These are phyloP conservation scores for Molothrus aeneus DNA, from an alignment of 2,797 vertebrate genomes.

Conservation along the genomic window DNA sequence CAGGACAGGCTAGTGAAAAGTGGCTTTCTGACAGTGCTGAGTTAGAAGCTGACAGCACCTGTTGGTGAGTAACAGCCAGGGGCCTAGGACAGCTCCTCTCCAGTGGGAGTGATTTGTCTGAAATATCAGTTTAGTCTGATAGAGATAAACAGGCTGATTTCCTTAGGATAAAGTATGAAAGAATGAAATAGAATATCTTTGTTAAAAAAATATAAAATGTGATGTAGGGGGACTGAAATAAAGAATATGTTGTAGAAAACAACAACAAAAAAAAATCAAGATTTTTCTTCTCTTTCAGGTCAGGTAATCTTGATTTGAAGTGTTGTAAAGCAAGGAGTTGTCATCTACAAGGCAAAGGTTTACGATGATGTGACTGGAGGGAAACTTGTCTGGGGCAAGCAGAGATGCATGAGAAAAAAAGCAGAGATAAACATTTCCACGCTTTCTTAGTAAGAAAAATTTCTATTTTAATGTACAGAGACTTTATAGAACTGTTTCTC, in stretches of 20 bases:
- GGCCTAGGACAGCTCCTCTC: background rate
- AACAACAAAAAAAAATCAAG: background rate
- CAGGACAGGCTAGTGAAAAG: background rate
- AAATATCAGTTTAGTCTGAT: background rate
- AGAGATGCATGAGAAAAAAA: background rate
- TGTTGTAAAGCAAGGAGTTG: background rate
- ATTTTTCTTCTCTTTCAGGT: background rate
- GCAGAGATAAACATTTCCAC: background rate
- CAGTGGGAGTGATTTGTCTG: background rate
- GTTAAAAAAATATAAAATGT: background rate
- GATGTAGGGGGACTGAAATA: background rate
- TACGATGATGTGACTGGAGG: constrained; percentile 9
- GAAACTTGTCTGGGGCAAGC: background rate
- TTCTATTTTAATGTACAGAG: background rate
- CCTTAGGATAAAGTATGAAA: background rate
- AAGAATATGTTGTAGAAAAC: background rate
- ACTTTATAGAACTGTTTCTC: constrained; percentile 13
- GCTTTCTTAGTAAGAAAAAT: background rate
- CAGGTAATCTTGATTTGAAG: background rate
- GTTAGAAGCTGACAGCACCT: background rate
- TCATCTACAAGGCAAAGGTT: constrained; percentile 19
- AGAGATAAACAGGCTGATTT: background rate
- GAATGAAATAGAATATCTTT: background rate
- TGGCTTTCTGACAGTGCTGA: background rate
- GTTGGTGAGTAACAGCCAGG: background rate